These are phyloP conservation scores for Lithosia quadra DNA, from an alignment of 2,888 invertebrate species.

Conservation along the genomic window DNA sequence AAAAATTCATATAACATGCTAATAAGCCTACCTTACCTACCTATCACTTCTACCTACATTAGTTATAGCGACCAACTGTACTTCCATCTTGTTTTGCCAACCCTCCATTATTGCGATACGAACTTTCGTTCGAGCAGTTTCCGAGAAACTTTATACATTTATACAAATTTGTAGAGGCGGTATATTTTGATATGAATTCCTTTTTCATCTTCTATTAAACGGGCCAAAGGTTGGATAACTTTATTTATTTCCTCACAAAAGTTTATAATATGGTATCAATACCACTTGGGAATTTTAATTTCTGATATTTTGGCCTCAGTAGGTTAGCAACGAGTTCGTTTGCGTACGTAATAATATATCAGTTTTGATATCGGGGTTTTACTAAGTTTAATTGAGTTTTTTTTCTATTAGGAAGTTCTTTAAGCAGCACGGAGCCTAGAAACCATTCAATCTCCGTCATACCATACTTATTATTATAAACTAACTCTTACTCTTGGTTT, in stretches of 20 bases:
- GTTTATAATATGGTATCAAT: background rate
- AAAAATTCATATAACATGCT: background rate
- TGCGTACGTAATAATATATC: background rate
- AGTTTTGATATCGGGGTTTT: too few relatives aligned
- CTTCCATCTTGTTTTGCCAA: conserved; percentile 20
- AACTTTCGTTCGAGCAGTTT: conserved; percentile 7
- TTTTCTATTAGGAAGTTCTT: too few relatives aligned
- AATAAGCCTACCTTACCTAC: background rate
- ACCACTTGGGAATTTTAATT: background rate
- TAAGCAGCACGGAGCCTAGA: too few relatives aligned
- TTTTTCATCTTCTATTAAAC: background rate
- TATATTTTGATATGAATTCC: conserved; percentile 7
- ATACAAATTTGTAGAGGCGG: conserved; percentile 8
- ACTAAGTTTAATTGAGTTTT: too few relatives aligned
- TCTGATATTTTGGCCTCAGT: background rate
- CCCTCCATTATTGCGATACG: background rate
- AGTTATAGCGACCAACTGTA: background rate
- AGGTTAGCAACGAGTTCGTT: background rate
- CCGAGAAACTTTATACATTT: conserved; percentile 10
- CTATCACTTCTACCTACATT: background rate
- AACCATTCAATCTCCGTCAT: too few relatives aligned
- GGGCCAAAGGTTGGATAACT: background rate
- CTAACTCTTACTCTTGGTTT: too few relatives aligned
- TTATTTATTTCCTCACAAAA: background rate
- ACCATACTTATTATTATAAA: too few relatives aligned